Percentiles rank a stretch among this genome's conserved stretches.
Conservation (phyloP, 2,888 invertebrate genomes). For the Cosmia pyralina region DNA sequence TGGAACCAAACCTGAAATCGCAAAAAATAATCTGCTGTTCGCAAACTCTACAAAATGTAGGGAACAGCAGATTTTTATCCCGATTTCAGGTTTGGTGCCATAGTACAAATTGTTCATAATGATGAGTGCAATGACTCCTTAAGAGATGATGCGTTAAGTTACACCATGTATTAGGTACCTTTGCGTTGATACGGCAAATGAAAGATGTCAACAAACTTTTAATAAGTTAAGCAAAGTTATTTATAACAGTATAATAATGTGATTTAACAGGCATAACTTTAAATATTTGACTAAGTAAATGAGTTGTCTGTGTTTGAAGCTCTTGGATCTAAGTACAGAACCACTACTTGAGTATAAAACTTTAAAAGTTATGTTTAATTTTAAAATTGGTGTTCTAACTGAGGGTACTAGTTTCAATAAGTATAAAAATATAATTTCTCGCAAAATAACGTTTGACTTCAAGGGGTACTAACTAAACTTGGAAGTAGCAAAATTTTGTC, state of each 20-base stretch:
- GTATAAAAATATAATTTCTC: constrained; percentile 55
- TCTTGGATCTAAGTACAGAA: constrained; percentile 34
- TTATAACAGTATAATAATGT: constrained; percentile 51
- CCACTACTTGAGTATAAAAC: constrained; percentile 39
- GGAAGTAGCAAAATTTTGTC: constrained; percentile 42
- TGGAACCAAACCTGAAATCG: no score
- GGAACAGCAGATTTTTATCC: no score
- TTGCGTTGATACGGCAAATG: constrained; percentile 33
- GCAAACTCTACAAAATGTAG: no score
- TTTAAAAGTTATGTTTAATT: constrained; percentile 25
- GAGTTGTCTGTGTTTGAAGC: constrained; percentile 36
- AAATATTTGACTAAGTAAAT: constrained; percentile 56
- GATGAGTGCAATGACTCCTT: no score
- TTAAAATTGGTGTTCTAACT: constrained; percentile 21
- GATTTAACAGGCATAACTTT: constrained; percentile 52
- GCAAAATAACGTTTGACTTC: constrained; percentile 46
- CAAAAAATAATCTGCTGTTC: no score
- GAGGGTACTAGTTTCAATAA: constrained; percentile 28
- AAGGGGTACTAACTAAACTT: constrained; percentile 22
- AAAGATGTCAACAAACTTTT: constrained; percentile 34
- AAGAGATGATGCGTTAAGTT: no score
- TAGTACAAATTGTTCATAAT: no score
- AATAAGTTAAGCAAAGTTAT: constrained; percentile 49
- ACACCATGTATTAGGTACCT: background rate
- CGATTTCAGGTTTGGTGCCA: no score